Conservation (phyloP, 1,140 invertebrate species). For the Drosophila nigromelanica region DNA sequence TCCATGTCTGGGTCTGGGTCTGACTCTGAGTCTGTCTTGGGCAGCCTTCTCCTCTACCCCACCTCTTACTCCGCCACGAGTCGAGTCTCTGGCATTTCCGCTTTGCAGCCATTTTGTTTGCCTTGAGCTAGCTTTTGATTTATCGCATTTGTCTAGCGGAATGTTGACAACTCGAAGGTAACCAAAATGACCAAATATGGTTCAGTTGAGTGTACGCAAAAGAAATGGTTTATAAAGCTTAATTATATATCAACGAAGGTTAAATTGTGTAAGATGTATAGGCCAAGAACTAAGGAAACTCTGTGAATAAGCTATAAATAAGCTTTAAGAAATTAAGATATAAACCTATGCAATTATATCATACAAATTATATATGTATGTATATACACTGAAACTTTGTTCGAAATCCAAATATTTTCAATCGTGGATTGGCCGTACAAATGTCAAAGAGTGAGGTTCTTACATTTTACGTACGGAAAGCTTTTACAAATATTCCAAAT, state of each 20-base stretch:
- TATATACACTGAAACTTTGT: too few species aligned
- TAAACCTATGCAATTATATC: too few species aligned
- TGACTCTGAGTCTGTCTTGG: constrained; percentile 29
- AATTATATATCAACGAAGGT: constrained; percentile 20
- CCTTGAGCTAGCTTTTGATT: constrained; percentile 50
- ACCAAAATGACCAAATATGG: constrained; percentile 37
- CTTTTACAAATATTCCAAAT: too few species aligned
- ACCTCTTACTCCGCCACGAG: constrained; percentile 1
- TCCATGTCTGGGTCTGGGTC: constrained; percentile 2
- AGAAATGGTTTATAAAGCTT: constrained; percentile 23
- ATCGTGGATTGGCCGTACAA: too few species aligned
- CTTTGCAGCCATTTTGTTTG: constrained; percentile 35
- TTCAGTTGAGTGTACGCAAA: constrained; percentile 19
- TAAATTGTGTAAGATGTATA: constrained; percentile 8
- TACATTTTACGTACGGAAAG: too few species aligned
- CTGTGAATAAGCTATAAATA: too few species aligned
- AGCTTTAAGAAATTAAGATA: too few species aligned
- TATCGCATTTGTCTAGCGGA: constrained; percentile 46
- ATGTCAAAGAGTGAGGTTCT: too few species aligned
- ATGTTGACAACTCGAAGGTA: constrained; percentile 10
- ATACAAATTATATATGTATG: too few species aligned
- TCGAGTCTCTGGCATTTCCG: constrained; percentile 66
- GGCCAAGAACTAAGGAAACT: too few species aligned
- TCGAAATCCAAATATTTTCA: too few species aligned
- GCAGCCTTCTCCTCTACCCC: not conserved